Base-by-base conservation (phyloP, 2,888 invertebrate genomes). In the Desoria tigrina region DNA sequence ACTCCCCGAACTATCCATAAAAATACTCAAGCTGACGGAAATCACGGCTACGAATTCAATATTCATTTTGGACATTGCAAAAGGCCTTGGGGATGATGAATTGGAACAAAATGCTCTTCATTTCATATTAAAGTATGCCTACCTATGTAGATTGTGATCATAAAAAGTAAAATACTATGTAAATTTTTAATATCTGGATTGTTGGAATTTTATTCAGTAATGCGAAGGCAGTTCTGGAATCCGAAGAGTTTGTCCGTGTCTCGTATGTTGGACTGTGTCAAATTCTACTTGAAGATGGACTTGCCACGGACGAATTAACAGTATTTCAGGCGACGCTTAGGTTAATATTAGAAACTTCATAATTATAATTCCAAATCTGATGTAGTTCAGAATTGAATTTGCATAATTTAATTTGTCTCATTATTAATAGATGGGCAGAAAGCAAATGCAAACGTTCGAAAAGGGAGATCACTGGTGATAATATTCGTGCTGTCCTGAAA, bases 361-460 rank as follows among this genome's bases (percentile, higher is more conserved):
- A 7, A 18, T 16, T 49, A 16, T n/a, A 49, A 32, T 32, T 55
- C n/a, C n/a, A n/a, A n/a, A n/a, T 7, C 9, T 9, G n/a, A 32
- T 32, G 7, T n/a, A 24, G 26, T 53, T 18, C 53, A 11, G 9
- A 11, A 11, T 39, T 39, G 39, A 39, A 39, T 39, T 16, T n/a
- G n/a, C n/a, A n/a, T n/a, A n/a, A n/a, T n/a, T n/a, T n/a, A n/a
- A 39, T 14, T 49, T 49, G 21, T n/a, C 7, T 49, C n/a, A n/a
- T n/a, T n/a, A n/a, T 32, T 42, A 18, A 9, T 16, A 65, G 65
- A 27, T 65, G 65, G 65, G 65, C 61, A 16, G 32, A 61, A 39
- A 42, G 21, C 23, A 26, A 61, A 26, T 65, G 65, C 42, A 54
- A 32, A 23, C 24, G 32, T n/a, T 16, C 32, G 7, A 24, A 53